phyloP scores from a whole-genome alignment of 35 echinoderm and acorn worm genomes.

The Amphiura filiformis region DNA sequence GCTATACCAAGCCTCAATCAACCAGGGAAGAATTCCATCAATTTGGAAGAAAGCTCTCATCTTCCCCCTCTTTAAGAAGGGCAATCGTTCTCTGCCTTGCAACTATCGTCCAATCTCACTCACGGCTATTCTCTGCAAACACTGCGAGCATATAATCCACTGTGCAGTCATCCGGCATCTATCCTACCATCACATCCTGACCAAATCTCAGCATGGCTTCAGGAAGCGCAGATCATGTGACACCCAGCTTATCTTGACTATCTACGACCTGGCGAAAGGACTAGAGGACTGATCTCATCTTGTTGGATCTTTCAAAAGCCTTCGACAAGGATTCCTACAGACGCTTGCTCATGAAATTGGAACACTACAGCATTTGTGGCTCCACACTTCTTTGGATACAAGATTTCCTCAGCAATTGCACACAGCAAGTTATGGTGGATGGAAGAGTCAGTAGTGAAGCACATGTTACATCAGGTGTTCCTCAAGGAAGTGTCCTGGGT shows the following conservation, averaged over 20 bases:
- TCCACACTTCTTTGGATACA: neutral
- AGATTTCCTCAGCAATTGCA: slow-evolving; percentile 8
- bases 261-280: slow-evolving; percentile 10
- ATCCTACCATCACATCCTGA: too few relatives aligned
- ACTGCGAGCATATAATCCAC: too few relatives aligned
- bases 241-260: neutral
- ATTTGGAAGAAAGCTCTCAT: too few relatives aligned
- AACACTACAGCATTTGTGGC: slow-evolving; percentile 17
- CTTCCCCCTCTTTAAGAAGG: too few relatives aligned
- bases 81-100: too few relatives aligned
- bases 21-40: too few relatives aligned
- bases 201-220: too few relatives aligned
- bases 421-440: neutral
- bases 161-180: too few relatives aligned
- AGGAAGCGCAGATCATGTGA: too few relatives aligned
- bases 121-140: too few relatives aligned
- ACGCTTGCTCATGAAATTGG: slow-evolving; percentile 5
- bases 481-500: neutral
- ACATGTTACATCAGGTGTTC: slow-evolving; percentile 18
- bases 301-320: slow-evolving; percentile 24
- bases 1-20: too few relatives aligned
- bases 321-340: slow-evolving; percentile 33
- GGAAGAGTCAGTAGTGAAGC: neutral
- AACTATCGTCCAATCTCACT: too few relatives aligned
- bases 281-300: slow-evolving; percentile 5